Base-by-base conservation (phyloP, 2,888 invertebrate genomes). In the Zaprionus lineosus region DNA sequence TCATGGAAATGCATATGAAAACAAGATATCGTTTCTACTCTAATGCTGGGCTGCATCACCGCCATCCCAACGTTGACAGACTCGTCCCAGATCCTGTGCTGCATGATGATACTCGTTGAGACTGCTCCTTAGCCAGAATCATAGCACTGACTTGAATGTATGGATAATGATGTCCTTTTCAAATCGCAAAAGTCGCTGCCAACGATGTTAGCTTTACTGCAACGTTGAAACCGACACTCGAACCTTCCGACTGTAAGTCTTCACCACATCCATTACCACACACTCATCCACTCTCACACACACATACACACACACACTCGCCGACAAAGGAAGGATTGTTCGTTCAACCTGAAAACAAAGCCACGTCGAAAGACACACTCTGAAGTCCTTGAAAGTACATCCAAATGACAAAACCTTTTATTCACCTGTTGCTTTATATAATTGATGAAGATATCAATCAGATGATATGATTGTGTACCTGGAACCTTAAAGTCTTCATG, bases 21-120 rank as follows among this genome's bases (percentile, higher is more conserved):
- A 67, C 67, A 67, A 53, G 67, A 81, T 84, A 82, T 81, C 67
- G 77, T 73, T 66, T 53, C 58, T 33, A 55, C 61, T 53, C 12
- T 26, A 36, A 18, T 51, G 33, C 29, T 46, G 34, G 29, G 31
- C 66, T 37, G 6, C 28, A 29, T 12, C 47, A 55, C 37, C 37
- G 15, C 26, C 47, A 51, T 36, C 15, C 28, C 43, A 51, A n/a
- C 46, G 28, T 29, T 56, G 44, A 31, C 52, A 39, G 29, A 19
- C 18, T 19, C 43, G 15, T 34, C n/a, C 31, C 31, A 11, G n/a
- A 26, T 5, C 33, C 8, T 24, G 43, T 14, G 24, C 36, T 34
- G 33, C 8, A 16, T 36, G 41, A 28, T 19, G 21, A 28, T 47
- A 44, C 31, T 55, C 40, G 34, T 12, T 41, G 21, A 33, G 52